Percentiles rank a stretch among this genome's conserved stretches.
Evolutionary conservation across 2,797 vertebrate genomes (phyloP).

Genomic region (Podarcis lilfordi): DNA sequence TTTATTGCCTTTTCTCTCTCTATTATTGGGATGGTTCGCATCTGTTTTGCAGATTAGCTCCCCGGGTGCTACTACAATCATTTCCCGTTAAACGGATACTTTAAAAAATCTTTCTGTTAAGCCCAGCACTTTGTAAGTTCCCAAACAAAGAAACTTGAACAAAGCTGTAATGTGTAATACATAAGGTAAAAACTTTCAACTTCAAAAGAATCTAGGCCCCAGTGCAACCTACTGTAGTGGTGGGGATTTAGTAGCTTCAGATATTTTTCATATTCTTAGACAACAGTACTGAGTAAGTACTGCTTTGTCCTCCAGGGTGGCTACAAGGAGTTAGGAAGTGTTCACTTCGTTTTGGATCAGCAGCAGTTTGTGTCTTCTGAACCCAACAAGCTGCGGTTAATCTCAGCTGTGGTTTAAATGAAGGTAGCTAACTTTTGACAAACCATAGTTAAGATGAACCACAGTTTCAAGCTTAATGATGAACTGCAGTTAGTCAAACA

Average conservation of each 20-base stretch:
- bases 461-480: background rate
- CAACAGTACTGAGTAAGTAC: background rate
- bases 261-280: background rate
- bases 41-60: conserved; percentile 16
- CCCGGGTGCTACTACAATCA: background rate
- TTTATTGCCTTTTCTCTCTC: background rate
- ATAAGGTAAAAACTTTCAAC: background rate
- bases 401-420: background rate
- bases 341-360: background rate
- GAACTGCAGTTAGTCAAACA: background rate
- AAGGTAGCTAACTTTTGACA: background rate
- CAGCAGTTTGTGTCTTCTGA: background rate
- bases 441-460: background rate
- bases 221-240: background rate
- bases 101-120: conserved; percentile 11
- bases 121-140: conserved; percentile 7
- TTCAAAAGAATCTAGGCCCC: background rate
- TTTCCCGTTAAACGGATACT: background rate
- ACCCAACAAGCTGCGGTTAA: background rate
- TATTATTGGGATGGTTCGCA: background rate
- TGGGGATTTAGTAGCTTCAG: background rate
- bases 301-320: background rate
- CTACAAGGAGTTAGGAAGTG: background rate
- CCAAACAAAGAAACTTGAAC: conserved; percentile 15
- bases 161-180: background rate